Conservation (phyloP, 2,797 vertebrate genomes). For the Nannoperca obscura region DNA sequence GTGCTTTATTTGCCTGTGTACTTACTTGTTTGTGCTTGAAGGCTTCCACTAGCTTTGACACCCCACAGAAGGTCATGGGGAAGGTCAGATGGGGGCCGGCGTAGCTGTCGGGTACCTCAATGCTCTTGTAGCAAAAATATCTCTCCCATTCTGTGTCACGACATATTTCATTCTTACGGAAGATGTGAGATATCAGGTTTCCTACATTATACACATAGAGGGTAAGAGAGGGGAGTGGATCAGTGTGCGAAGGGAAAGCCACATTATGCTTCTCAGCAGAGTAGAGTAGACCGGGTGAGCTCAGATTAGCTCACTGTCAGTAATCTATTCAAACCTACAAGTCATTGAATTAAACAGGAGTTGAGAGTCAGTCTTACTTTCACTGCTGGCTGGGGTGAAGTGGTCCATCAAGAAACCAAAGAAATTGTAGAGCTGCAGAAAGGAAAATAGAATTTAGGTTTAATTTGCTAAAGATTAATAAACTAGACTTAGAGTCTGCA, state of each 20-base stretch:
- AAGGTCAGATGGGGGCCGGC: constrained; percentile 89
- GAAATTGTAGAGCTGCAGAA: constrained; percentile 91
- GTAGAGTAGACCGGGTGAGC: not conserved
- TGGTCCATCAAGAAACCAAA: constrained; percentile 93
- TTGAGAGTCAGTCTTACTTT: constrained; percentile 85
- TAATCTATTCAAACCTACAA: constrained; percentile 27
- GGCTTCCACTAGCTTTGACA: constrained; percentile 91
- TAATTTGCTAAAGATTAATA: not conserved
- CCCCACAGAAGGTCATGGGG: constrained; percentile 89
- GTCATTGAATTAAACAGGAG: not conserved
- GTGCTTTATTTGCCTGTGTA: constrained; percentile 13
- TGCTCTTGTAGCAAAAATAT: constrained; percentile 86
- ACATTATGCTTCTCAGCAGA: not conserved
- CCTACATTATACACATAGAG: constrained; percentile 77
- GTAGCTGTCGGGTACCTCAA: constrained; percentile 88
- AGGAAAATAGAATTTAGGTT: not conserved
- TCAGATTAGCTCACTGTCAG: constrained; percentile 15
- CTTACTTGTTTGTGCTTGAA: constrained; percentile 94
- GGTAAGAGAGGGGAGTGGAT: not conserved
- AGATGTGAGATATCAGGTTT: constrained; percentile 91
- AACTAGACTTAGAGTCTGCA: not conserved
- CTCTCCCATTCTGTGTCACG: constrained; percentile 86
- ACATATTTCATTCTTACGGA: constrained; percentile 84
- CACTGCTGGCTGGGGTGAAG: constrained; percentile 88
- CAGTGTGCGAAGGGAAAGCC: not conserved